Base-by-base conservation (phyloP, 2,888 invertebrate species). In the Heteropelma amictum region DNA sequence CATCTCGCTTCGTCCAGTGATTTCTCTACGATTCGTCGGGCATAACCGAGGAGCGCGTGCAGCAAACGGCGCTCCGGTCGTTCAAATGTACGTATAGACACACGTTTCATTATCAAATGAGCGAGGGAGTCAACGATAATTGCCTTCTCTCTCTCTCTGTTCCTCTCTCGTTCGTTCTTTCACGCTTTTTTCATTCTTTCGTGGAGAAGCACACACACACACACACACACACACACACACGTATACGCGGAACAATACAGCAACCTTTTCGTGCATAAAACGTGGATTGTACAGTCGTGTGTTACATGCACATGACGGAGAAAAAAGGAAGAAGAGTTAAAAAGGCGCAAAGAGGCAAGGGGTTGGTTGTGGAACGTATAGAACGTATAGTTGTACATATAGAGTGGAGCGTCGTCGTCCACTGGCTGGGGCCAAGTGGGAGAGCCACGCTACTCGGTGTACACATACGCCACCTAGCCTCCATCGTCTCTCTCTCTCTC, bases 371-470 rank as follows among this genome's bases (percentile, higher is more conserved):
- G 68, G 51, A 61, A 45, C 38, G n/a, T n/a, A 68, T 69, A 71
- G 70, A 70, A 65, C 76, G 76, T 70, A 63, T 56, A 73, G 70
- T 63, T 75, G 64, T 51, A 54, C 65, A 47, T 38, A 70, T 70
- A 42, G n/a, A n/a, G 54, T 14, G 53, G 65, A 38, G 54, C 65
- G 47, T 40, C 70, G 40, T 81, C 80, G 73, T 77, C 69, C 76
- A 79, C 84, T 83, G 83, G 82, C 84, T 85, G 83, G 80, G 74
- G 77, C 56, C 67, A 42, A 47, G 60, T 45, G 61, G 80, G 82
- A 82, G 80, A 73, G 61, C 45, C 53, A 45, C 60, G 65, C 67
- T 61, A 68, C 77, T 81, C 79, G 82, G 80, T 82, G 81, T 83
- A 21, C 40, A 26, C 14, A 23, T 40, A 40, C 17, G 14, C n/a